Evolutionary conservation across 2,888 invertebrate species (phyloP).

Genomic region (Fragum fragum): DNA sequence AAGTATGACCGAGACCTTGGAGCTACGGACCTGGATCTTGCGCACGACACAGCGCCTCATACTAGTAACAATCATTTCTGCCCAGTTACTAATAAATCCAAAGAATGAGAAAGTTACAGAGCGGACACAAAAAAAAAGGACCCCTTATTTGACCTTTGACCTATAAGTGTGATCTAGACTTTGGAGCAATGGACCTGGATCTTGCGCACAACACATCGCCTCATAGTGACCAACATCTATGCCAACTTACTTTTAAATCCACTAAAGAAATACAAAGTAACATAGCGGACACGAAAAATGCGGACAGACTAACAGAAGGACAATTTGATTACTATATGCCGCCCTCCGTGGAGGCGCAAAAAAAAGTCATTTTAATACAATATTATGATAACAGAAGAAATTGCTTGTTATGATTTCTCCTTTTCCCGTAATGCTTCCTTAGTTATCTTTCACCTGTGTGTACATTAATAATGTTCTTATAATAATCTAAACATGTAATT

Average conservation of each 20-base stretch:
- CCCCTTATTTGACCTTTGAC: constrained; percentile 23
- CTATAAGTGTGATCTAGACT: constrained; percentile 10
- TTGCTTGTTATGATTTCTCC: constrained; percentile 4
- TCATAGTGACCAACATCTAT: not conserved
- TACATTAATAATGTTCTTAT: too few species aligned
- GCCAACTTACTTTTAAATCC: constrained; percentile 12
- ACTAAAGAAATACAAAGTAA: too few species aligned
- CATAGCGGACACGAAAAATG: too few species aligned
- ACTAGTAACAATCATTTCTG: constrained; percentile 29
- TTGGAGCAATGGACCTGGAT: constrained; percentile 9
- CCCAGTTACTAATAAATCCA: constrained; percentile 35
- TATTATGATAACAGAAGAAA: constrained; percentile 7
- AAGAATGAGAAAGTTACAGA: constrained; percentile 18
- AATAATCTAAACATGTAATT: too few species aligned
- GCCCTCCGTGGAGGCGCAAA: too few species aligned
- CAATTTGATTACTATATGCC: too few species aligned
- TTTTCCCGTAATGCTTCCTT: constrained; percentile 3
- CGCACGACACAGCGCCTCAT: constrained; percentile 22
- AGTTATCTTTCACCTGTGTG: too few species aligned
- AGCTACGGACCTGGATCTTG: constrained; percentile 38
- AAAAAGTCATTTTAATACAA: not conserved
- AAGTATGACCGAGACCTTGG: constrained; percentile 39
- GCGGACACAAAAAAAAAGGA: constrained; percentile 27
- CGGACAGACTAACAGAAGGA: too few species aligned
- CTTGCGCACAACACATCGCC: constrained; percentile 6